Conservation (phyloP, 2,797 vertebrate genomes). For the Coluber constrictor region DNA sequence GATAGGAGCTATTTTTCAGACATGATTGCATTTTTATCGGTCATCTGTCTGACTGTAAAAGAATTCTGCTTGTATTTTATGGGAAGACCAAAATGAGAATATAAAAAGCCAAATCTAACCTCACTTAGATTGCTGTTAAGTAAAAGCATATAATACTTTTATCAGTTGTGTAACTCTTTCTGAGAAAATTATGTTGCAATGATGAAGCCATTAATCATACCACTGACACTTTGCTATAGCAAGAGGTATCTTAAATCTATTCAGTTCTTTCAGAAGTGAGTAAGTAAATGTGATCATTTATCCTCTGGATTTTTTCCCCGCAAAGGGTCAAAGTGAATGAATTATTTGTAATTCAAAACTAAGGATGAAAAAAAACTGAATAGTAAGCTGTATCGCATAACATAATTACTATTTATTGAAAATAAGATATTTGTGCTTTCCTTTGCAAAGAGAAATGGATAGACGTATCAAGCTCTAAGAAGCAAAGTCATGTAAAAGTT, state of each 20-base stretch:
- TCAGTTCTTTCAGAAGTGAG: constrained; percentile 41
- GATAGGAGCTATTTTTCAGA: constrained; percentile 54
- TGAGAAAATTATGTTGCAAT: constrained; percentile 67
- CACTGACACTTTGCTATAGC: constrained; percentile 35
- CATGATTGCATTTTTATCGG: constrained; percentile 64
- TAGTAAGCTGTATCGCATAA: constrained; percentile 60
- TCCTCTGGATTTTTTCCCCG: constrained; percentile 28
- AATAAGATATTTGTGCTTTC: constrained; percentile 44
- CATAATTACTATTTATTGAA: constrained; percentile 46
- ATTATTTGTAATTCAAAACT: constrained; percentile 63
- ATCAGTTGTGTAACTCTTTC: constrained; percentile 63
- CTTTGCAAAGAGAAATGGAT: constrained; percentile 51
- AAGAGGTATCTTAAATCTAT: constrained; percentile 50
- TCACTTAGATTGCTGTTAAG: constrained; percentile 63
- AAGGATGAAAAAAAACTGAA: constrained; percentile 43
- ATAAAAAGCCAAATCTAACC: constrained; percentile 66
- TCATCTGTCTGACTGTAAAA: constrained; percentile 54
- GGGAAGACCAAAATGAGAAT: constrained; percentile 60
- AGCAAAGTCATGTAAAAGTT: constrained; percentile 50
- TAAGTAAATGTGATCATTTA: constrained; percentile 55
- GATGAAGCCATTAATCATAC: constrained; percentile 62
- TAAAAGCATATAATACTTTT: constrained; percentile 60
- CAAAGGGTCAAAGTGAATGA: constrained; percentile 45
- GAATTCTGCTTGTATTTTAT: constrained; percentile 52
- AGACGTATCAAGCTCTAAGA: constrained; percentile 49